Base-by-base conservation (phyloP, 2,888 invertebrate genomes). In the Eupithecia insigniata region DNA sequence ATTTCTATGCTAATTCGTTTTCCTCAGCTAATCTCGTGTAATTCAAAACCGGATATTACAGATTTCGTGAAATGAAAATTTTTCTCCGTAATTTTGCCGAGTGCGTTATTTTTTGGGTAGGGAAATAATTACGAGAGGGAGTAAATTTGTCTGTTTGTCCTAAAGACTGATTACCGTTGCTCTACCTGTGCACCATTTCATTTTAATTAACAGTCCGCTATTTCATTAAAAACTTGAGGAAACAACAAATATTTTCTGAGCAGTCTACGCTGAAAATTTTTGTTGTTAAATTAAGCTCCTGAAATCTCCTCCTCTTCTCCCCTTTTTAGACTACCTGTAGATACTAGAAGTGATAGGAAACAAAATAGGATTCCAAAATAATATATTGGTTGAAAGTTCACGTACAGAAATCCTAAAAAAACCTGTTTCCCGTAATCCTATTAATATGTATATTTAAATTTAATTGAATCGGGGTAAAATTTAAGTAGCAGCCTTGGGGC, bases 1-100 rank as follows among this genome's bases (percentile, higher is more conserved):
- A 74, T 71, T 71, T 71, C 74, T 70, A 74, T 74, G 74, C 69
- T 71, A 74, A 74, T 74, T 71, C 64, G 39, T 62, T 73, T 71
- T 74, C 67, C 46, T 66, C 62, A 43, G 71, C 51, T 69, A 71
- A 74, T 64, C 67, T 69, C 62, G 36, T 32, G 30, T 70, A 72
- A 74, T 74, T 71, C 69, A 74, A 74, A 74, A 72, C 67, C 22
- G 74, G 74, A 71, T 69, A 74, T 74, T 74, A 71, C 69, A 61
- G 66, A 73, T 71, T 73, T 71, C 55, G 55, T 66, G 62, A 71
- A 71, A 71, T 69, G 62, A 67, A 70, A 8, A 18, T 60, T 70
- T 70, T 46, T 43, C 51, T 46, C 46, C 68, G 67, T 64, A 67
- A 51, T 73, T 70, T 67, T 65, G 60, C 67, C 46, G 67, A 64